Conservation (phyloP, 2,797 vertebrate genomes). For the Acanthurus tractus region DNA sequence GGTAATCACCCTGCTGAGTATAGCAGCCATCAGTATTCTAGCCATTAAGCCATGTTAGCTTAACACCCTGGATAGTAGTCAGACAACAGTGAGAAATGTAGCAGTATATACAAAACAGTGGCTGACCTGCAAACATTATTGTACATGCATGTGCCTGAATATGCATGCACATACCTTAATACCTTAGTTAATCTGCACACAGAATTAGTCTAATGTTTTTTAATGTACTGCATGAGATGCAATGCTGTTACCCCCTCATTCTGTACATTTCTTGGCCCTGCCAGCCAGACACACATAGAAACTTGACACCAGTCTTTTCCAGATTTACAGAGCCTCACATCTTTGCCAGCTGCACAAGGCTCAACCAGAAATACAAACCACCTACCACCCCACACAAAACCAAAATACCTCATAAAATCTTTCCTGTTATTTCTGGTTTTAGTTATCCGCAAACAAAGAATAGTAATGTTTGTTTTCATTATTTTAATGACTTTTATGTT, state of each 20-base stretch:
- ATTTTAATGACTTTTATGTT: background rate
- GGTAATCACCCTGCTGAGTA: slow-evolving; percentile 78
- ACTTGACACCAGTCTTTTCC: slow-evolving; percentile 74
- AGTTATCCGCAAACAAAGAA: slow-evolving; percentile 3
- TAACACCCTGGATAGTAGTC: slow-evolving; percentile 57
- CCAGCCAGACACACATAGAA: slow-evolving; percentile 72
- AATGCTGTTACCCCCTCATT: slow-evolving; percentile 15
- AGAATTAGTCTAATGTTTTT: slow-evolving; percentile 18
- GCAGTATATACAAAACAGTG: slow-evolving; percentile 1
- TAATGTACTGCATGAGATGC: slow-evolving; percentile 34
- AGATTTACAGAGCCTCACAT: slow-evolving; percentile 65
- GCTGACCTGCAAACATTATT: background rate
- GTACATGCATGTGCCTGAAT: background rate
- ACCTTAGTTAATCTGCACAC: slow-evolving; percentile 20
- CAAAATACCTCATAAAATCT: slow-evolving; percentile 29
- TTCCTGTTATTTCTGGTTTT: slow-evolving; percentile 27
- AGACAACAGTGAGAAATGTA: slow-evolving; percentile 37
- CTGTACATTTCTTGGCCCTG: slow-evolving; percentile 48
- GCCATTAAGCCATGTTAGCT: slow-evolving; percentile 71
- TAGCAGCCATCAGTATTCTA: slow-evolving; percentile 74
- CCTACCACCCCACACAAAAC: slow-evolving; percentile 38
- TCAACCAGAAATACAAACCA: slow-evolving; percentile 58
- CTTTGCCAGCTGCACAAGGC: slow-evolving; percentile 64
- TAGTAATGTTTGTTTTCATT: background rate
- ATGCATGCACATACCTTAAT: slow-evolving; percentile 12